Percentiles rank a stretch among this genome's conserved stretches.
Conservation (phyloP, 1,140 invertebrate species). For the Macrobrachium rosenbergii region DNA sequence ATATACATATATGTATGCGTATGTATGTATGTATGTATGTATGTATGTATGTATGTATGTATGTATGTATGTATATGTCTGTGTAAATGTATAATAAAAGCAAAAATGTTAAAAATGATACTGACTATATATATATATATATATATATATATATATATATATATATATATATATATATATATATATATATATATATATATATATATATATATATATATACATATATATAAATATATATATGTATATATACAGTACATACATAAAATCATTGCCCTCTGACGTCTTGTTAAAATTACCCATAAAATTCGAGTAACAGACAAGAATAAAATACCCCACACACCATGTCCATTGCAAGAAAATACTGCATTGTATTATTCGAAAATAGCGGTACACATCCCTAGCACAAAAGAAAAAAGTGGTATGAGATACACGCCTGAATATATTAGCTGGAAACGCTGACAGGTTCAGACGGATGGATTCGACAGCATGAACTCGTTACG, state of each 20-base stretch:
- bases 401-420: not conserved
- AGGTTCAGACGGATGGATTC: not conserved
- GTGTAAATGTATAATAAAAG: too few relatives aligned
- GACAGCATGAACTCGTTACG: not conserved
- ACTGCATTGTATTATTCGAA: too few relatives aligned
- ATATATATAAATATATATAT: too few relatives aligned
- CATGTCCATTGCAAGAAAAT: too few relatives aligned
- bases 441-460: not conserved
- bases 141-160: not conserved
- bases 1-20: not conserved
- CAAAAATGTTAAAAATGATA: too few relatives aligned
- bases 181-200: constrained; percentile 15
- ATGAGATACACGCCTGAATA: not conserved
- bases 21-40: not conserved
- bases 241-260: not conserved
- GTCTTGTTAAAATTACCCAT: not conserved
- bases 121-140: constrained; percentile 21
- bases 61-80: too few relatives aligned
- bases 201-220: not conserved
- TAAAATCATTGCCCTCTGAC: not conserved
- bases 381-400: too few relatives aligned
- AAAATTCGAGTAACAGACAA: too few relatives aligned
- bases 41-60: not conserved
- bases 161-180: not conserved
- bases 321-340: too few relatives aligned